A percentile compares a stretch with the other conserved stretches of the same genome.
Evolutionary conservation across 1,140 invertebrate genomes (phyloP).

Genomic region (Bradynema listronoti): DNA sequence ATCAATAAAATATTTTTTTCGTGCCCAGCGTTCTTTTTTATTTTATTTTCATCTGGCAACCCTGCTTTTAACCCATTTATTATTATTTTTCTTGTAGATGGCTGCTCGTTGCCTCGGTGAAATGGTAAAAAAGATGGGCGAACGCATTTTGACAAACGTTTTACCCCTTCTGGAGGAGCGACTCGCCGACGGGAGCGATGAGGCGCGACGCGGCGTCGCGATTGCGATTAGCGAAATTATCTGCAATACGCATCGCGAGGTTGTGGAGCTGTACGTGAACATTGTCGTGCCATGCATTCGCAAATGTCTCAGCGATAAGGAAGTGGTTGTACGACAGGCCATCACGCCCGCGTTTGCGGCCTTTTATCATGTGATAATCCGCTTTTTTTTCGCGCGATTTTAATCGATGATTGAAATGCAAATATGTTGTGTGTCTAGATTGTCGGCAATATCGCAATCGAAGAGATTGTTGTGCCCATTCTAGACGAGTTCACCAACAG

Average conservation of each 20-base stretch:
- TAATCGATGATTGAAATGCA: slow-evolving; percentile 4
- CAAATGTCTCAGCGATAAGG: slow-evolving; percentile 28
- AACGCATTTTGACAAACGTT: slow-evolving; percentile 91
- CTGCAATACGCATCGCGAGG: slow-evolving; percentile 85
- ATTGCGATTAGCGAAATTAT: slow-evolving; percentile 97
- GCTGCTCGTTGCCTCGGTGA: slow-evolving; percentile 92
- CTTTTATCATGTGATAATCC: slow-evolving; percentile 65
- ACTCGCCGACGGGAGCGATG: slow-evolving; percentile 72
- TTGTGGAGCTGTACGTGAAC: slow-evolving; percentile 77
- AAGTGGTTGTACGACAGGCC: slow-evolving; percentile 71
- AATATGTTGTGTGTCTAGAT: slow-evolving; percentile 63
- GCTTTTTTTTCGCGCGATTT: background rate
- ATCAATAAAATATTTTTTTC: no score
- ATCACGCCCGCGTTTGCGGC: slow-evolving; percentile 93
- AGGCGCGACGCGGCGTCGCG: slow-evolving; percentile 91
- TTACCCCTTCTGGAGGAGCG: slow-evolving; percentile 92
- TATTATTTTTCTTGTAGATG: slow-evolving; percentile 62
- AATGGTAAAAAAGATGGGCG: slow-evolving; percentile 90
- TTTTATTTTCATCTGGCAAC: no score
- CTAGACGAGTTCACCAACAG: slow-evolving; percentile 70
- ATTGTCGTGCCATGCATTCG: slow-evolving; percentile 81
- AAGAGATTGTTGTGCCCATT: slow-evolving; percentile 88
- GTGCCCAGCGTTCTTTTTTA: no score
- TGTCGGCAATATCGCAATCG: slow-evolving; percentile 84
- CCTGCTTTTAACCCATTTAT: no score